phyloP scores from a whole-genome alignment of 2,888 invertebrate species.

The Nomada goodeniana region DNA sequence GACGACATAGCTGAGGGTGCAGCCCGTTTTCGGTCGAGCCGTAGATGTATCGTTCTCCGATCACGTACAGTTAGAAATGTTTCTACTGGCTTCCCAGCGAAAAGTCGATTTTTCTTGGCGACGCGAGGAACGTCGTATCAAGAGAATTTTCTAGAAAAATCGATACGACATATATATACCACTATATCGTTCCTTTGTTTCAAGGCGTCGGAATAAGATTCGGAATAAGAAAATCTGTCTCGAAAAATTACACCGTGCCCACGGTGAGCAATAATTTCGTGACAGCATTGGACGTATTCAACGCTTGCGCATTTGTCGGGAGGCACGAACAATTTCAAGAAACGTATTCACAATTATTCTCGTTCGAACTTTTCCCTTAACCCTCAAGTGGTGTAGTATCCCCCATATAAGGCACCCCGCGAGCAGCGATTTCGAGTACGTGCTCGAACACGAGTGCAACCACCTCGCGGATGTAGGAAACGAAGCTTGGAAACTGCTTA shows the following conservation, averaged over 20 bases:
- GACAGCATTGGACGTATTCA: background rate
- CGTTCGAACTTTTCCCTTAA: background rate
- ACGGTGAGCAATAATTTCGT: too few relatives aligned
- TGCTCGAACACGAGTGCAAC: conserved; percentile 32
- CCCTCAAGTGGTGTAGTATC: background rate
- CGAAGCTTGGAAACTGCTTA: conserved; percentile 80
- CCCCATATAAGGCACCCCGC: background rate
- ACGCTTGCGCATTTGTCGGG: background rate
- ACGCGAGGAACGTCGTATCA: conserved; percentile 5
- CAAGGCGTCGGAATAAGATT: too few relatives aligned
- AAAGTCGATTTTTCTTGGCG: conserved; percentile 44
- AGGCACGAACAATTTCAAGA: too few relatives aligned
- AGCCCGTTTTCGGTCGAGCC: conserved; percentile 54
- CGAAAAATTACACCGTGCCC: too few relatives aligned
- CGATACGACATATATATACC: background rate
- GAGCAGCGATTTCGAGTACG: conserved; percentile 42
- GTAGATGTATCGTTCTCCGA: conserved; percentile 69
- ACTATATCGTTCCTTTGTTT: background rate
- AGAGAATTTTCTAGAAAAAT: conserved; percentile 29
- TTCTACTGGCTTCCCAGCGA: conserved; percentile 38
- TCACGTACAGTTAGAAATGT: conserved; percentile 65
- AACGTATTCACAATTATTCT: too few relatives aligned
- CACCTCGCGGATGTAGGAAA: conserved; percentile 41
- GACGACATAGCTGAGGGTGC: conserved; percentile 39
- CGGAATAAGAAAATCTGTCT: background rate